Base-by-base conservation (phyloP, 1,140 invertebrate genomes). In the Dendroctonus valens region DNA sequence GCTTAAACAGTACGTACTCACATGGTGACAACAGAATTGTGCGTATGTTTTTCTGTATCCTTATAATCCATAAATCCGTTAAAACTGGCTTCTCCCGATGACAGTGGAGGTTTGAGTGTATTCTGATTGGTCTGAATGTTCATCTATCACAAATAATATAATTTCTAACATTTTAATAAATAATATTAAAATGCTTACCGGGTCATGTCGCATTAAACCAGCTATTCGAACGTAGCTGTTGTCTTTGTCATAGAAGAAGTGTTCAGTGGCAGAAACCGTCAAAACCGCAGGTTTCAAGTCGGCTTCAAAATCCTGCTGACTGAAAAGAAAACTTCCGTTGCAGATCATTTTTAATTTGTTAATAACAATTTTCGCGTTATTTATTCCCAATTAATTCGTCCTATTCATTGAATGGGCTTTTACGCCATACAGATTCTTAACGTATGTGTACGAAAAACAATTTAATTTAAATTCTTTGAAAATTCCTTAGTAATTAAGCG, bases 11-110 rank as follows among this genome's bases (percentile, higher is more conserved):
- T 40, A 81, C 85, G 38, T 40, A 81, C 85, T 85, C 76, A 86
- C 85, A 86, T 84, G 5, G 85, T 86, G 8, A 86, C 81, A 41
- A 86, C 59, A 11, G 85, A 86, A 60, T 79, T 85, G 68, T 86
- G 84, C 3, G 74, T 76, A 38, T 64, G 66, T 44, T 69, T 69
- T 15, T 68, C 57, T 50, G 59, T 55, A 57, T 72, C 66, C 50
- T 67, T 68, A 46, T 65, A 69, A 49, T 69, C 65, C 41, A 59
- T 62, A 55, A 63, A 71, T 41, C 44, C 62, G 60, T 67, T 61
- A 53, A 50, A 66, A 64, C 51, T 58, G 11, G 41, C 14, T 7
- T 46, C 39, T 41, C 49, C 26, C 42, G 54, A 64, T 54, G 65
- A 52, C 6, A 44, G 11, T 12, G 51, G 52, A 9, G 8, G 7